phyloP scores from a whole-genome alignment of 2,888 invertebrate genomes.

The Agrilus cyanescens region DNA sequence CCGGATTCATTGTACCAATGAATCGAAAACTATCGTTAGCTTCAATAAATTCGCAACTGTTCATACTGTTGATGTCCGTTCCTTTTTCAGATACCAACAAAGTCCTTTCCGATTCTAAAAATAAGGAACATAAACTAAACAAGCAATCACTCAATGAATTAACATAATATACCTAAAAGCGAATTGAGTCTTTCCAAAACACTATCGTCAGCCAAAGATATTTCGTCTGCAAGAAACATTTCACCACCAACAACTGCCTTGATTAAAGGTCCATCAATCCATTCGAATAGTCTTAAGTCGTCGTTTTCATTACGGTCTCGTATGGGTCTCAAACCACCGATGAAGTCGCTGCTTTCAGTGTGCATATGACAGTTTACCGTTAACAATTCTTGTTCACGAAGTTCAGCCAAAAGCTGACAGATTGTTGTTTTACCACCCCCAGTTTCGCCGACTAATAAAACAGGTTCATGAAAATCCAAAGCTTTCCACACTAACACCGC shows the following conservation, averaged over 20 bases:
- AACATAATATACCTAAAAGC: conserved; percentile 48
- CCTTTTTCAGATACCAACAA: conserved; percentile 87
- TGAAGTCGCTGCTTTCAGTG: conserved; percentile 94
- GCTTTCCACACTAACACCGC: conserved; percentile 73
- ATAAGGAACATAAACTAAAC: conserved; percentile 5
- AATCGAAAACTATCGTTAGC: conserved; percentile 71
- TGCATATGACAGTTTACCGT: conserved; percentile 98
- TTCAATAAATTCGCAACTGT: conserved; percentile 46
- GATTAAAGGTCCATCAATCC: conserved; percentile 94
- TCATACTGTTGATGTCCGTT: conserved; percentile 42
- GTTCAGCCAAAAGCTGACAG: conserved; percentile 74
- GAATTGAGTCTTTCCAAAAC: conserved; percentile 96
- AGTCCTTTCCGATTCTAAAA: conserved; percentile 75
- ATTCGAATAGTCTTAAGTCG: conserved; percentile 70
- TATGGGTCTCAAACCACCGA: conserved; percentile 90
- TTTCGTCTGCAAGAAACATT: conserved; percentile 94
- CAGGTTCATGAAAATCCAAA: conserved; percentile 83
- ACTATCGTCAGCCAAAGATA: conserved; percentile 96
- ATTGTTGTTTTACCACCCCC: conserved; percentile 97
- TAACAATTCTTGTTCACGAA: conserved; percentile 53
- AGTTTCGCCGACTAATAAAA: conserved; percentile 92
- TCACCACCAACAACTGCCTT: conserved; percentile 79
- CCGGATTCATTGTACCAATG: conserved; percentile 98
- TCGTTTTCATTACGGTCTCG: conserved; percentile 39
- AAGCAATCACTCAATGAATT: not conserved